Evolutionary conservation across 1,140 invertebrate genomes (phyloP), one percentile per base, ranked within the genome.

Genomic region (Drosophila auraria): DNA sequence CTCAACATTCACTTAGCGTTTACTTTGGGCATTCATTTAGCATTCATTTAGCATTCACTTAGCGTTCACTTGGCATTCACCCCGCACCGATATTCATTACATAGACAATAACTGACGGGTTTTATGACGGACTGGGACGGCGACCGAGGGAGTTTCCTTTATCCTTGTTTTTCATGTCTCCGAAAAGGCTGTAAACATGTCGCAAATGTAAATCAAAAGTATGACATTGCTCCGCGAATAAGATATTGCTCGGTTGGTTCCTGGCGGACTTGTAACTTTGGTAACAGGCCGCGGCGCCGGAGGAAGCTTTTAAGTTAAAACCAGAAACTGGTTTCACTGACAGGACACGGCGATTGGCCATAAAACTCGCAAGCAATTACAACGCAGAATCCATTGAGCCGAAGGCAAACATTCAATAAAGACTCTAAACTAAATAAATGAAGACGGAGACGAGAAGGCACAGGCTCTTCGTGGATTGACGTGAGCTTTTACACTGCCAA

Each of bases 361-460:
- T 83, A 60, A 79, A 87, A 56, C 62, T 71, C 50, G 27, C 54
- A n/a, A 57, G 80, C 77, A 87, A 83, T 87, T 83, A 87, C 77
- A 78, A 59, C 77, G 77, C 73, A 66, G 50, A 86, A 78, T 78
- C 65, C 65, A 68, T 80, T 70, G 73, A 75, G 65, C 54, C 69
- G 23, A 80, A 69, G 57, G 60, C 64, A 78, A 74, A 78, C 80
- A 83, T 87, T 87, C 80, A 87, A 87, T 87, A 83, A 87, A 42
- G 82, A 61, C 62, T 77, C 45, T 44, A 82, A 87, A 80, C 77
- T 80, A 83, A 87, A 68, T 74, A 87, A 87, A 76, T 58, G 40
- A 47, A 40, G 42, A 23, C 20, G 44, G 40, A 17, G n/a, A 15
- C 15, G 27, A 25, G 27, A 25, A 15, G 44, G 64, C 23, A 44